These are phyloP conservation scores for Brachyalestes nurse DNA, from an alignment of 2,797 vertebrate genomes.

Conservation along the genomic window DNA sequence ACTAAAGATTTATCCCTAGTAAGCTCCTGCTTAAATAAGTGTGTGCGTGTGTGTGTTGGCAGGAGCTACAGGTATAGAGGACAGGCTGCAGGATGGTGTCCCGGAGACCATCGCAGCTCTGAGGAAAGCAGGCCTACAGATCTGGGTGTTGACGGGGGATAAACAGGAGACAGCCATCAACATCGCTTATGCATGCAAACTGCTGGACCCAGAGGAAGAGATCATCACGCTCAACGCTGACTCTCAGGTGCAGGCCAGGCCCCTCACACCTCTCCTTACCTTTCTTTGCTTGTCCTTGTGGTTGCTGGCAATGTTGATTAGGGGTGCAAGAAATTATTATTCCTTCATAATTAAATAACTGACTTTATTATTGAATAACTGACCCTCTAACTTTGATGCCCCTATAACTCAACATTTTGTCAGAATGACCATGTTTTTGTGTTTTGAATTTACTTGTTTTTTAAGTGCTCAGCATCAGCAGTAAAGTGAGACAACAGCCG, in stretches of 20 bases:
- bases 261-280: background rate
- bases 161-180: conserved; percentile 98
- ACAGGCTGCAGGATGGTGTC: conserved; percentile 95
- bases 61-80: conserved; percentile 97
- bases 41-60: conserved; percentile 1
- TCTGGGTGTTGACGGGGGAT: conserved; percentile 98
- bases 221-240: conserved; percentile 94
- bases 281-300: background rate
- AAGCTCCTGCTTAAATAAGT: too few relatives aligned
- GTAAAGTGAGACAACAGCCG: too few relatives aligned
- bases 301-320: background rate
- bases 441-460: too few relatives aligned
- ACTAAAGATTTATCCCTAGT: too few relatives aligned
- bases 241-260: conserved; percentile 81
- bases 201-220: conserved; percentile 94
- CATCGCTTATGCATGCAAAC: conserved; percentile 94
- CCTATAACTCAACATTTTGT: too few relatives aligned
- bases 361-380: too few relatives aligned
- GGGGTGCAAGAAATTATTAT: background rate
- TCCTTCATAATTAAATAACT: background rate
- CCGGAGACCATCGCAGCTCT: conserved; percentile 91
- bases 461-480: too few relatives aligned
- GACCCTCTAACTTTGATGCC: too few relatives aligned
- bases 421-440: too few relatives aligned
- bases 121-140: conserved; percentile 90